Base-by-base conservation (phyloP, 2,888 invertebrate species). In the Coelinius sp. region DNA sequence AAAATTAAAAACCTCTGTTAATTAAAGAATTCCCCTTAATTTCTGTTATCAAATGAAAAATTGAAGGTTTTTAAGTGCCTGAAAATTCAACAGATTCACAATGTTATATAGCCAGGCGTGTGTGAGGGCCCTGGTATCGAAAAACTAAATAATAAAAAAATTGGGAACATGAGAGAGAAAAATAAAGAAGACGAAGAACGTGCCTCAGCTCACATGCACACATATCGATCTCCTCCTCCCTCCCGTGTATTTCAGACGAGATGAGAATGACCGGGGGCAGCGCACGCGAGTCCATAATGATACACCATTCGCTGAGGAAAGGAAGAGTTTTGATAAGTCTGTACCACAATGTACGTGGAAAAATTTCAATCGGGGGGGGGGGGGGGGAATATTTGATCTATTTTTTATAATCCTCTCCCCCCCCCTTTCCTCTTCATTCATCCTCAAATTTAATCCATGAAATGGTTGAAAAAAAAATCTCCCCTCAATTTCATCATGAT, bases 201-300 rank as follows among this genome's bases (percentile, higher is more conserved):
- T 17, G 53, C 24, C 7, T 31, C 38, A 27, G 27, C 49, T 65
- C 62, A 63, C 63, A 67, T 67, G 53, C 68, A 68, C 49, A 52
- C 31, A 46, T 46, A 38, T 68, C 64, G 25, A 31, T 22, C 25
- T 70, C 44, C 41, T 25, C 70, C 53, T 12, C 27, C 56, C 52
- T 56, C 25, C 35, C 38, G 25, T 71, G 62, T 56, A 66, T 70
- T 64, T 72, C 49, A 73, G 59, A 71, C 63, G 76, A 73, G 84
- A 84, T 82, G 83, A 83, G 83, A 84, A 82, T 83, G 82, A 83
- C 84, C 83, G 81, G 84, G 76, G 84, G 84, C 84, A 81, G 84
- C 82, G 83, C 84, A 84, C 84, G 84, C 84, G 84, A 84, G 82
- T 83, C 75, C 82, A 79, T 84, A 83, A 84, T 84, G 83, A 84